A percentile compares a stretch with the other conserved stretches of the same genome.
phyloP scores from a whole-genome alignment of 2,888 invertebrate species.

The Pseudococcus longispinus region DNA sequence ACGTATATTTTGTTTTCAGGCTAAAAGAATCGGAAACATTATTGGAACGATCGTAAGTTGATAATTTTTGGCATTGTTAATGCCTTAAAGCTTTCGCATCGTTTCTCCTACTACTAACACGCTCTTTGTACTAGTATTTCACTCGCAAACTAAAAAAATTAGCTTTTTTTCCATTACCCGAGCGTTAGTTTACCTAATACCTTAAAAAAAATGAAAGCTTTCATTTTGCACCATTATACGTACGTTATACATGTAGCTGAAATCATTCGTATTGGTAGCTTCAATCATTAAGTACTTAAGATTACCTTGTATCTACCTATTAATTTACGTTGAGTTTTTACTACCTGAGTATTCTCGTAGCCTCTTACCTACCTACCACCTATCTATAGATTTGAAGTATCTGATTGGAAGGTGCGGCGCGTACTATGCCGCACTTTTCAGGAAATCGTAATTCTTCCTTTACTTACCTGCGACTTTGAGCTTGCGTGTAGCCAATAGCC shows the following conservation, averaged over 20 bases:
- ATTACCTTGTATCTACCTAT: not conserved
- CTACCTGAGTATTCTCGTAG: not conserved
- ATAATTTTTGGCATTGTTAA: conserved; percentile 18
- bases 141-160: not conserved
- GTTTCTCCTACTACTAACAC: not conserved
- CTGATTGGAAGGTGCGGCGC: not conserved
- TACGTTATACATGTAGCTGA: not conserved
- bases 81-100: conserved; percentile 13
- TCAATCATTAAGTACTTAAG: not conserved
- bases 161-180: not conserved
- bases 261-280: not conserved
- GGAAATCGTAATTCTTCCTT: not conserved
- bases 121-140: not conserved
- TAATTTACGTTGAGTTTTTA: not conserved
- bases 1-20: conserved; percentile 69
- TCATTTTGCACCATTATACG: not conserved
- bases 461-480: not conserved
- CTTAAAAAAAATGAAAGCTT: not conserved
- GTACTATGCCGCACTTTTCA: not conserved
- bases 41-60: conserved; percentile 71
- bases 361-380: not conserved
- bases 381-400: not conserved
- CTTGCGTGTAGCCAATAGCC: not conserved
- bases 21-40: conserved; percentile 85
- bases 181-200: not conserved